Evolutionary conservation across 2,113 vertebrate species (phyloP).

Genomic region (Scolopax mira): DNA sequence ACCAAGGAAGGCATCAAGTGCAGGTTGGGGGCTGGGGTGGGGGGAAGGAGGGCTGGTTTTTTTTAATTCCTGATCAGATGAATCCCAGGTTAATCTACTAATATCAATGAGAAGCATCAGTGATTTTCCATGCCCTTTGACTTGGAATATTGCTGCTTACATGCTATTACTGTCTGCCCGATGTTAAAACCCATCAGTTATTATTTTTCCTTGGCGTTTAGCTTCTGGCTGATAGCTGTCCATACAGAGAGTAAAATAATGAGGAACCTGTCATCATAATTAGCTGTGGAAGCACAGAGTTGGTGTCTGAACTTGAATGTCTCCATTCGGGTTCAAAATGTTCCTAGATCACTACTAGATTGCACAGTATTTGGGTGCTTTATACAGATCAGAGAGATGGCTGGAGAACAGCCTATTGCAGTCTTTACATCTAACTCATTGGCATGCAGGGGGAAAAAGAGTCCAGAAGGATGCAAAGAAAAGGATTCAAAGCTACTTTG

Average conservation of each 20-base stretch:
- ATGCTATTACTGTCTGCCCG: background rate
- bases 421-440: background rate
- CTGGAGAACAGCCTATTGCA: background rate
- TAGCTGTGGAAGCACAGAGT: background rate
- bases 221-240: background rate
- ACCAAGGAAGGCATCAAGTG: background rate
- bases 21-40: fast-evolving
- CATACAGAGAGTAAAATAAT: background rate
- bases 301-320: background rate
- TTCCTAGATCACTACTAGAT: background rate
- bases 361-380: background rate
- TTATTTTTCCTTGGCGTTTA: background rate
- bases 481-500: background rate
- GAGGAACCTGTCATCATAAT: background rate
- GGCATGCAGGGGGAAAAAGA: background rate
- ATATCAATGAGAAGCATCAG: background rate
- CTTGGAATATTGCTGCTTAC: background rate
- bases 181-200: background rate
- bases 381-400: background rate
- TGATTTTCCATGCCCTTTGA: background rate
- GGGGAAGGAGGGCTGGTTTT: fast-evolving
- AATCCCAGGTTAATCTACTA: background rate
- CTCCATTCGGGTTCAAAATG: background rate
- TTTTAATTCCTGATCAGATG: background rate
- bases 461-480: background rate